Evolutionary conservation across 2,113 vertebrate species (phyloP).

Genomic region (Chionodraco myersi): DNA sequence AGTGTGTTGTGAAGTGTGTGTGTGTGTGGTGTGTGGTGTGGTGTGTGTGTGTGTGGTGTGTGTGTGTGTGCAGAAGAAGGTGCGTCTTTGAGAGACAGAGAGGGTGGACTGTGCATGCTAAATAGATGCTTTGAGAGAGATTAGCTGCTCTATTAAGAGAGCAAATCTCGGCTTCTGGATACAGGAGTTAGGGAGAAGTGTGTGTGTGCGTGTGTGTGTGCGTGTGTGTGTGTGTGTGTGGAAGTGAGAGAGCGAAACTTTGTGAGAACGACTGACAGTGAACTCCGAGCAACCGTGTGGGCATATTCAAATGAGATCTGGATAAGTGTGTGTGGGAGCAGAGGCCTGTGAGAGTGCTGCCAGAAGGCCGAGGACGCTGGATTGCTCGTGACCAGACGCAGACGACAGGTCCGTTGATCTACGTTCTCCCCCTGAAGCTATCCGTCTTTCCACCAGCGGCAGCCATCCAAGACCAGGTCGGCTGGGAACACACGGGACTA

Average conservation of each 20-base stretch:
- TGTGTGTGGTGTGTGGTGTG: background rate
- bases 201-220: slow-evolving; percentile 27
- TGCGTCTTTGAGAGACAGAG: background rate
- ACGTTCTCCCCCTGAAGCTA: slow-evolving; percentile 13
- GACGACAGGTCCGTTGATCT: slow-evolving; percentile 40
- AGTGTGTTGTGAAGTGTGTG: background rate
- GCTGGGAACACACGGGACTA: background rate
- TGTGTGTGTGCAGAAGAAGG: background rate
- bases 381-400: slow-evolving; percentile 46
- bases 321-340: slow-evolving; percentile 1
- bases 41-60: background rate
- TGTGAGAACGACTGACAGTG: slow-evolving; percentile 27
- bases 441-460: slow-evolving; percentile 52
- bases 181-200: background rate
- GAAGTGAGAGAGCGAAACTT: slow-evolving; percentile 21
- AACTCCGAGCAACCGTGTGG: slow-evolving; percentile 32
- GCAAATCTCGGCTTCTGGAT: slow-evolving; percentile 49
- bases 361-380: slow-evolving; percentile 49
- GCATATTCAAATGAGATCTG: slow-evolving; percentile 55
- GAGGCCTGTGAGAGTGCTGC: slow-evolving; percentile 44
- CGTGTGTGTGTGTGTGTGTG: background rate
- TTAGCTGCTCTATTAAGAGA: slow-evolving; percentile 54
- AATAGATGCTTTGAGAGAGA: slow-evolving; percentile 52
- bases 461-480: slow-evolving; percentile 23
- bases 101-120: slow-evolving; percentile 36